These are phyloP conservation scores for Petrolisthes cinctipes DNA, from an alignment of 2,888 invertebrate species.

Conservation along the genomic window DNA sequence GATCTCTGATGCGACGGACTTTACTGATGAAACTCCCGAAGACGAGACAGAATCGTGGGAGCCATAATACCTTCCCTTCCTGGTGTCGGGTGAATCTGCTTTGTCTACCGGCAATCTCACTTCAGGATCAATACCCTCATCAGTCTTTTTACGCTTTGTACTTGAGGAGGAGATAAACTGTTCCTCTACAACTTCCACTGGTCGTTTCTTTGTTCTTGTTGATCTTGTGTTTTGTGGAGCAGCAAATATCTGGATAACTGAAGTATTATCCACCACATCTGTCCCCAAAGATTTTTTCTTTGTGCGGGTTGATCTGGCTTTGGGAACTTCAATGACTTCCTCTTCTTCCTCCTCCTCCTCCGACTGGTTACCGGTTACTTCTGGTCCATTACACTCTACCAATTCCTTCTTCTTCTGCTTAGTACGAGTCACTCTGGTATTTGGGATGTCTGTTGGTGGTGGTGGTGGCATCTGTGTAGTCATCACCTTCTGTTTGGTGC, in stretches of 20 bases:
- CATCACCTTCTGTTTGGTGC: neutral
- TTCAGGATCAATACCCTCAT: neutral
- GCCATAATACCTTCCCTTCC: neutral
- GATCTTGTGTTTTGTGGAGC: neutral
- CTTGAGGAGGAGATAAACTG: neutral
- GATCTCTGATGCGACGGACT: neutral
- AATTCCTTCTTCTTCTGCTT: neutral
- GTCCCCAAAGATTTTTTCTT: neutral
- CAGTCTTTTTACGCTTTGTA: constrained; percentile 2
- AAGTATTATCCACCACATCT: neutral
- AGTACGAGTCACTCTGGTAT: neutral
- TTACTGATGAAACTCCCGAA: neutral
- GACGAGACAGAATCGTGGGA: constrained; percentile 8
- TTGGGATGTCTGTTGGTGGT: neutral
- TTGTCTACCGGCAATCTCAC: neutral
- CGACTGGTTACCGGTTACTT: neutral
- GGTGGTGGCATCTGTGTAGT: neutral
- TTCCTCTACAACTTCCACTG: neutral
- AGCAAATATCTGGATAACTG: neutral
- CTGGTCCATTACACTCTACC: neutral
- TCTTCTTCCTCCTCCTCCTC: neutral
- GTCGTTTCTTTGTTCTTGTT: constrained; percentile 6
- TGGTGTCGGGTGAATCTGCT: neutral
- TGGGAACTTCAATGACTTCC: neutral
- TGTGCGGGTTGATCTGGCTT: neutral